Evolutionary conservation across 30 jellyfish, hydroid and myxozoan species (phyloP).

Genomic region (Aurelia sp.): DNA sequence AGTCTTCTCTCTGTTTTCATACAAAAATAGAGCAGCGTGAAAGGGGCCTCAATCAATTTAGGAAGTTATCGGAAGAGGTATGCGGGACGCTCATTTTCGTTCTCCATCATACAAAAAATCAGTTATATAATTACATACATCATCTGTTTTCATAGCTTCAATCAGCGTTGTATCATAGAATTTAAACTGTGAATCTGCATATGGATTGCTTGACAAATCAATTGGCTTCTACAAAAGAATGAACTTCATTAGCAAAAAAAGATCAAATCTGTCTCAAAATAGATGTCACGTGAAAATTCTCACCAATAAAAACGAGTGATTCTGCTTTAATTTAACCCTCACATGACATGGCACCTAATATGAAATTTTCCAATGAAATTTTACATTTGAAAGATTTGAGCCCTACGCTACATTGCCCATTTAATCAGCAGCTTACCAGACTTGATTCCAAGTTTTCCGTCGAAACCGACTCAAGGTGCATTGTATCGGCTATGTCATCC

Average conservation of each 20-base stretch:
- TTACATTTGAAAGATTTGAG: too few species aligned
- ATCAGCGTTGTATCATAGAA: slow-evolving; percentile 79
- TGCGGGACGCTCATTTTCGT: not conserved
- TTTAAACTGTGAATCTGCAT: slow-evolving; percentile 90
- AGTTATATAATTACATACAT: slow-evolving; percentile 28
- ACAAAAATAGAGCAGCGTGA: too few species aligned
- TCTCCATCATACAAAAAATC: not conserved
- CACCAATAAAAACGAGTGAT: too few species aligned
- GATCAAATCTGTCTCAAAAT: too few species aligned
- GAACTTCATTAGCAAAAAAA: not conserved
- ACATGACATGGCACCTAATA: too few species aligned
- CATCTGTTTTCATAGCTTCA: slow-evolving; percentile 45
- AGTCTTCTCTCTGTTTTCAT: too few species aligned
- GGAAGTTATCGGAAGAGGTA: not conserved
- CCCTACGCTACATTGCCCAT: too few species aligned
- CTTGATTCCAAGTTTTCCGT: slow-evolving; percentile 10
- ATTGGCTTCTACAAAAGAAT: slow-evolving; percentile 51
- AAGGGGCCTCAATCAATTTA: too few species aligned
- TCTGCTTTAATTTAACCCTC: too few species aligned
- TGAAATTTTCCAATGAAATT: too few species aligned
- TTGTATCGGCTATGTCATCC: not conserved
- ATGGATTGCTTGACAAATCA: slow-evolving; percentile 90
- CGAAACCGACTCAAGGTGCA: slow-evolving; percentile 41
- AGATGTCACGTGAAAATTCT: too few species aligned
- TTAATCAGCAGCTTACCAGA: not conserved